Base-by-base conservation (phyloP, 1,140 invertebrate genomes). In the Fopius arisanus region DNA sequence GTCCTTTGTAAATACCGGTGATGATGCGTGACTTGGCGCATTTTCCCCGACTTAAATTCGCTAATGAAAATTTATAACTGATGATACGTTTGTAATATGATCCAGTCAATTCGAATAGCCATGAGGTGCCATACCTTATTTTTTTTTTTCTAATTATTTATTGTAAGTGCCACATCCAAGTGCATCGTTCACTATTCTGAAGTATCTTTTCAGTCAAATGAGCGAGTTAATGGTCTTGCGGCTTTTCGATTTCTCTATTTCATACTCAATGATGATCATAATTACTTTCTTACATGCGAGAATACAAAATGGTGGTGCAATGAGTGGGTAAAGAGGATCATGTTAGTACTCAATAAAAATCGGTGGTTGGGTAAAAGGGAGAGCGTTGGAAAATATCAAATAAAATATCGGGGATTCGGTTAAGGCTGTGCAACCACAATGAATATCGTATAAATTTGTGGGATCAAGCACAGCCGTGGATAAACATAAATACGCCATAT, bases 401-500 rank as follows among this genome's bases (percentile, higher is more conserved):
- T 9, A 59, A 21, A 59, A 28, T 59, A 28, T 59, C 54, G 23
- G 23, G 48, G 16, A 54, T 19, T 54, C 21, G 48, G 10, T 21
- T 54, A 54, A 21, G 16, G 40, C 4, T 43, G 14, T 3, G 37
- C 48, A 33, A 21, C 48, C 59, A 70, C 48, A 70, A 62, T 70
- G 54, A 31, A 63, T 29, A 51, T 41, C 29, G 43, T 68, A 78
- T 74, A 79, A 73, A 72, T 77, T 81, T 63, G 80, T 75, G 75
- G 77, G 74, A 80, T 79, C 76, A 77, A 77, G 76, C 75, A 77
- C 76, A 75, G 76, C 2, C 41, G 10, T 67, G 79, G 77, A 82
- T 82, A 80, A 82, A 80, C 81, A 82, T 82, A 81, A 81, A 81
- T 80, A 81, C 79, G 78, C 75, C 72, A 78, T 79, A 83, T 80